Base-by-base conservation (phyloP, 2,113 vertebrate genomes). In the Oreochromis aureus region DNA sequence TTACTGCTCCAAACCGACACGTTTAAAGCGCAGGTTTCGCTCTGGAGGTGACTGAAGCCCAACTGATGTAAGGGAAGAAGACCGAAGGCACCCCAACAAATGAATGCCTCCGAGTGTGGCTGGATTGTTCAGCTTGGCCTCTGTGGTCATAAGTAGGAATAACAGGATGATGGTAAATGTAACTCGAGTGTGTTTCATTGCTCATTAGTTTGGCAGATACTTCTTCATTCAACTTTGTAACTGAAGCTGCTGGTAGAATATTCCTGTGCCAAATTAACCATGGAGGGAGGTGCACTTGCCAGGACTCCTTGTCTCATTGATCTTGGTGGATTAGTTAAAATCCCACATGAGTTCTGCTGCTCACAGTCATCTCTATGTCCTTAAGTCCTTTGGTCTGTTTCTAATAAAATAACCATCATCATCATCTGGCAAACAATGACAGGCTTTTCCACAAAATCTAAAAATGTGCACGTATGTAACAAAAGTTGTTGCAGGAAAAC, bases 121-220 rank as follows among this genome's bases (percentile, higher is more conserved):
- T 63, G 61, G 61, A n/a, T n/a, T 66, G 18, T 3, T 39, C 6
- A 48, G 41, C 2, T 0, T 19, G 16, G 24, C 4, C 24, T 27
- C 10, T 51, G 71, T 51, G 16, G 16, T 51, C 24, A 51, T 78
- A 19, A 32, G 71, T 13, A 53, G 0, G 0, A 78, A n/a, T 78
- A 51, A 51, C 6, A 32, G 71, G 16, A 51, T 51, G 44, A 51
- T n/a, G 1, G 71, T 78, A 51, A 51, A 76, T 76, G 24, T 76
- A 76, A 78, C 44, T 19, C 2, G 16, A 78, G 44, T 30, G 3
- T 19, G 27, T 46, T 51, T 51, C 71, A 76, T 51, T 32, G 44
- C 44, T 51, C 24, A 76, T 30, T 18, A 76, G 1, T 76, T 76
- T 22, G n/a, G 22, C 71, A 76, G 69, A 76, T 48, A 76, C n/a